Base-by-base conservation (phyloP, 2,888 invertebrate species). In the Cephus runcator region DNA sequence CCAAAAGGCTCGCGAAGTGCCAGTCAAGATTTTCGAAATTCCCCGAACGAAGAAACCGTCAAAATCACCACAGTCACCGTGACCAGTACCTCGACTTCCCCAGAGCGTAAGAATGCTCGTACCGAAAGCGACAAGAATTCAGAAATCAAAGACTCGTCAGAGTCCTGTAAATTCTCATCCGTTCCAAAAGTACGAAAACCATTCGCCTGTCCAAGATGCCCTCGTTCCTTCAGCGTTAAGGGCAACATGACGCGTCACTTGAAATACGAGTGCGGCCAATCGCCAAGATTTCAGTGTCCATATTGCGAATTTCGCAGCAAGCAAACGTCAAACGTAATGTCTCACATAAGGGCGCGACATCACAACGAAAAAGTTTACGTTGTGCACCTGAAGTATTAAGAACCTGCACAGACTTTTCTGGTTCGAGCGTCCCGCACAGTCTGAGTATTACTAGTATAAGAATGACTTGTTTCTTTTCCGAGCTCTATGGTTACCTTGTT, bases 201-300 rank as follows among this genome's bases (percentile, higher is more conserved):
- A 4, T 91, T 88, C 79, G 83, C 83, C 23, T 92, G 92, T 78
- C 89, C 88, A 0, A 88, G 88, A 73, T 92, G 92, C 79, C 87
- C 87, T 40, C 87, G 89, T 6, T 81, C 84, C 23, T 92, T 92
- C 83, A 90, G 87, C 68, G 84, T 87, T 1, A 90, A 90, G 76
- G 89, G 90, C 69, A 90, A 89, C 83, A 87, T 92, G 85, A 89
- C 88, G 77, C 87, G 90, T 74, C 92, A 92, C 75, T 81, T 88
- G 4, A 89, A 87, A 79, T 90, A 88, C 82, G 92, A 92, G 80
- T 92, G 92, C 75, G 90, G 91, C 6, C 87, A 90, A 75, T 83
- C 86, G 35, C 90, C 90, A 2, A 84, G 87, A 73, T 91, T 90
- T 79, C 86, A 87, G 80, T 92, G 92, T 79, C 91, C 92, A 4